Conservation (phyloP, 2,888 invertebrate genomes). For the Shargacucullia verbasci region DNA sequence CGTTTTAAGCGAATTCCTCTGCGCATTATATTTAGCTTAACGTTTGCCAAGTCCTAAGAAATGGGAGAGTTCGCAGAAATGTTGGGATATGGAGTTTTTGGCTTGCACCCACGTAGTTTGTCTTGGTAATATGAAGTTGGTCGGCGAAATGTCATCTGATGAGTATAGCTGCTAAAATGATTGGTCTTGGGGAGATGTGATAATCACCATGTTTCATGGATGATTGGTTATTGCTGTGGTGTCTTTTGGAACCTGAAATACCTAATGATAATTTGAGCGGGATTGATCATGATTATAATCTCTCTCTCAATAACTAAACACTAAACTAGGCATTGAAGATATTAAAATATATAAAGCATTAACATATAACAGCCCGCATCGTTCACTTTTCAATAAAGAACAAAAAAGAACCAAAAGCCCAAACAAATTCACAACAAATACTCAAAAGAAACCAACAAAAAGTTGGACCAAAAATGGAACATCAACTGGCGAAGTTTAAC, state of each 20-base stretch:
- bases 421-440: constrained; percentile 32
- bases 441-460: constrained; percentile 42
- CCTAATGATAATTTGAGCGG: too few species aligned
- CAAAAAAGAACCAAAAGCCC: not conserved
- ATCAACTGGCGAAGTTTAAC: constrained; percentile 48
- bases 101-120: not conserved
- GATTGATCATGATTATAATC: too few species aligned
- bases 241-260: too few species aligned
- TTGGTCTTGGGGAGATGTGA: too few species aligned
- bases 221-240: too few species aligned
- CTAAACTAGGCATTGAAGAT: not conserved
- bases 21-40: constrained; percentile 48
- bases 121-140: not conserved
- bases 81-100: constrained; percentile 10
- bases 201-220: too few species aligned
- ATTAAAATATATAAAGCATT: not conserved
- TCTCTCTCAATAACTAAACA: too few species aligned
- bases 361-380: not conserved
- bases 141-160: too few species aligned
- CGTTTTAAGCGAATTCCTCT: constrained; percentile 46
- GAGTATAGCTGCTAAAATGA: too few species aligned
- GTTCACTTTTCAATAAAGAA: not conserved
- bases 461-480: constrained; percentile 45
- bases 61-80: constrained; percentile 12
- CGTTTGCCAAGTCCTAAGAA: constrained; percentile 40